Conservation (phyloP, 30 jellyfish, hydroid and myxozoan genomes). For the Mastigias papua region DNA sequence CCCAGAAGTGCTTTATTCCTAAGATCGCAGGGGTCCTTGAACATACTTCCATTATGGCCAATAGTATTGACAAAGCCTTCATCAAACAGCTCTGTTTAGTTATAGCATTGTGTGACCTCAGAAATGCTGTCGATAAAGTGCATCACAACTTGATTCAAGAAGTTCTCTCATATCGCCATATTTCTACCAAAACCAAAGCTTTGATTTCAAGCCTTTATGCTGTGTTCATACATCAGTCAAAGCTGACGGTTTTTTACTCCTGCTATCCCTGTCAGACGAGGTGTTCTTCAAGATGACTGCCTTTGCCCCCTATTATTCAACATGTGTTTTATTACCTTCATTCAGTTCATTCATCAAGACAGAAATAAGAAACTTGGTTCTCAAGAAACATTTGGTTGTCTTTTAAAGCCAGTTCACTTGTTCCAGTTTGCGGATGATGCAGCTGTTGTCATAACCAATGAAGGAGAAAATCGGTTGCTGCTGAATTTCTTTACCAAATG, state of each 20-base stretch:
- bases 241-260: neutral
- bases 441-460: conserved; percentile 25
- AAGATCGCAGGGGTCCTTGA: no score
- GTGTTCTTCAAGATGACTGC: conserved; percentile 53
- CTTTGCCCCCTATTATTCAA: conserved; percentile 26
- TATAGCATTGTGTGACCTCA: conserved; percentile 6
- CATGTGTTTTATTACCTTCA: conserved; percentile 12
- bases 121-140: conserved; percentile 21
- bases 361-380: no score
- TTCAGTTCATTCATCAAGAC: conserved; percentile 1
- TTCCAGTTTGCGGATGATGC: conserved; percentile 48
- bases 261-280: conserved; percentile 26
- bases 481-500: no score
- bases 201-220: conserved; percentile 12
- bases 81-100: conserved; percentile 4
- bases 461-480: no score
- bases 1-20: no score
- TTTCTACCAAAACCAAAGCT: neutral
- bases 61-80: neutral
- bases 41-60: neutral
- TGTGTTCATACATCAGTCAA: no score
- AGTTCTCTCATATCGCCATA: conserved; percentile 3
- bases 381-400: neutral
- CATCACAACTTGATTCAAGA: conserved; percentile 8
- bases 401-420: conserved; percentile 26